Base-by-base conservation (phyloP, 2,113 vertebrate species). In the Struthio camelus region DNA sequence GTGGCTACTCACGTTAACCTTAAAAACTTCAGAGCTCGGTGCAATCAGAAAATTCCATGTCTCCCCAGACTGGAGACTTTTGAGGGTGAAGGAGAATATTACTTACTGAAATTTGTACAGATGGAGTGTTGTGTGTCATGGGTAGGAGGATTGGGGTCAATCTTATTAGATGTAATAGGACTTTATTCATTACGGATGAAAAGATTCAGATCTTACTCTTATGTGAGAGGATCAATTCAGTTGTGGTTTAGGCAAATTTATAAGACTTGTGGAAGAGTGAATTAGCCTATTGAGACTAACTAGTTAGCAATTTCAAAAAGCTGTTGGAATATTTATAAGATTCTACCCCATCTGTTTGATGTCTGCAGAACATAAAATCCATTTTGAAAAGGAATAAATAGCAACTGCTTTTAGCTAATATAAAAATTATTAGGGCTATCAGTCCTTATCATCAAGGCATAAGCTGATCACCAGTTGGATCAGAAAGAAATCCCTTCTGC, bases 101-200 rank as follows among this genome's bases (percentile, higher is more conserved):
- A 32, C 34, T 23, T 32, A 42, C 19, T 56, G 24, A 70, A 69
- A 76, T 65, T 36, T 1, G 56, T 67, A 72, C 95, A 95, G 91
- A 94, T 79, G 83, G 91, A 93, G 22, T 2, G 0, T 8, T 44
- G 65, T 24, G 9, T 38, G 40, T 71, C 24, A 3, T 7, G 36
- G 17, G 62, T 32, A 81, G 71, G 58, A 88, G 50, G 92, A 96
- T 30, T 93, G 27, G 65, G 91, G 95, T 95, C 94, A 92, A 95
- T 94, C 97, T 83, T 20, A 40, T 96, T 94, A 96, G 27, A 36
- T 16, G 10, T 93, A 97, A 95, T 62, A 72, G 85, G 87, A 87
- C 87, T 96, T 90, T 5, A 89, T 38, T 77, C 66, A 71, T 89
- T 77, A 69, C 30, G 36, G 84, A 86, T 79, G 73, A 72, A 88